These are phyloP conservation scores for Poeciliopsis turrubarensis DNA, from an alignment of 2,113 vertebrate genomes.

Conservation along the genomic window DNA sequence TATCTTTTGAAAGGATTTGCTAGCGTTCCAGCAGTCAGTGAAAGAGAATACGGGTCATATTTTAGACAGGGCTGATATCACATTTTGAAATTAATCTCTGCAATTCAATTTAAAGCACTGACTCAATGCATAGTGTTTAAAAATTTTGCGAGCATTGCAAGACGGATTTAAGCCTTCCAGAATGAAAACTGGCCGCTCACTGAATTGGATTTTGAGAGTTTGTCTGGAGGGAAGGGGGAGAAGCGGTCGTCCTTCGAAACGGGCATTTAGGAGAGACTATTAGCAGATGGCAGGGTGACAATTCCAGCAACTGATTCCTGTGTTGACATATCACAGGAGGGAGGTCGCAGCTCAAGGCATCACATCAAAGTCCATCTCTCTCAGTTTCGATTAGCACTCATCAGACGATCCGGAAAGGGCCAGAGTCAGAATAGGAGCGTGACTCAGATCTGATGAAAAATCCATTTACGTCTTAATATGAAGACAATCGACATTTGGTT, in stretches of 20 bases:
- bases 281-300: constrained; percentile 67
- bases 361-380: constrained; percentile 35
- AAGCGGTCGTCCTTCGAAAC: constrained; percentile 33
- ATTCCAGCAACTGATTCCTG: constrained; percentile 52
- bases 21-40: constrained; percentile 34
- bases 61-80: constrained; percentile 40
- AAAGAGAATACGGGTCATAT: constrained; percentile 33
- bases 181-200: constrained; percentile 37
- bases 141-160: constrained; percentile 37
- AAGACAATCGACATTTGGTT: not conserved
- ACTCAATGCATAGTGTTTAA: constrained; percentile 45
- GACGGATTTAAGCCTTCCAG: constrained; percentile 37
- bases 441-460: not conserved
- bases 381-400: constrained; percentile 33
- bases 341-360: constrained; percentile 53
- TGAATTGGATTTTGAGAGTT: constrained; percentile 11
- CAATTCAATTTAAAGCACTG: constrained; percentile 52
- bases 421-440: not conserved
- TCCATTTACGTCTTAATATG: not conserved
- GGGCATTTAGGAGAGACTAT: constrained; percentile 45
- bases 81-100: constrained; percentile 55
- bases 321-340: constrained; percentile 57
- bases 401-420: constrained; percentile 17
- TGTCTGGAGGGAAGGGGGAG: constrained; percentile 21
- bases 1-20: constrained; percentile 29